Conservation (phyloP, 2,888 invertebrate species). For the Thymelicus sylvestris region DNA sequence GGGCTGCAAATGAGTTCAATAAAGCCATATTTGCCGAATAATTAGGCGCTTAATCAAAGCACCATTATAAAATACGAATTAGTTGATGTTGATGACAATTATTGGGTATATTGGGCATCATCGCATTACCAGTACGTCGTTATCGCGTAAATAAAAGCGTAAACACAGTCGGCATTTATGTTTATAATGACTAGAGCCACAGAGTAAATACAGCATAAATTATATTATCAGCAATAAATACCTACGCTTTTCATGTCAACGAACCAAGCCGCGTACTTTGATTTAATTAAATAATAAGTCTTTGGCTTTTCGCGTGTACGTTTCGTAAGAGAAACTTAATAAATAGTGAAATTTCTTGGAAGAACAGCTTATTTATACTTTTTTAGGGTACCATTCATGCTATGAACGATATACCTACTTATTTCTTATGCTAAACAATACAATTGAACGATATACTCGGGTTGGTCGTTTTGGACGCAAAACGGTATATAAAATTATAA, state of each 20-base stretch:
- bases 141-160: slow-evolving; percentile 25
- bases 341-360: neutral
- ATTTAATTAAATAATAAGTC: slow-evolving; percentile 15
- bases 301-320: neutral
- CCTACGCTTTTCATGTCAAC: slow-evolving; percentile 23
- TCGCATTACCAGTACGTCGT: neutral
- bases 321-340: neutral
- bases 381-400: too few relatives aligned
- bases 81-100: neutral
- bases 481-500: too few relatives aligned
- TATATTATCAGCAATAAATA: slow-evolving; percentile 26
- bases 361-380: neutral
- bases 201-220: slow-evolving; percentile 12
- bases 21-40: neutral
- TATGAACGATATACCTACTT: too few relatives aligned
- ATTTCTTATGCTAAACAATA: too few relatives aligned
- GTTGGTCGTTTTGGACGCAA: too few relatives aligned
- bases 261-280: slow-evolving; percentile 12
- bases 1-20: too few relatives aligned
- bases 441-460: too few relatives aligned
- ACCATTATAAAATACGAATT: neutral
- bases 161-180: slow-evolving; percentile 27
- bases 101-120: neutral
- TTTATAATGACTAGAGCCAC: slow-evolving; percentile 24
- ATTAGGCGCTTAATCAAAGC: neutral